phyloP scores from a whole-genome alignment of 2,888 invertebrate genomes.

The Oligia latruncula region DNA sequence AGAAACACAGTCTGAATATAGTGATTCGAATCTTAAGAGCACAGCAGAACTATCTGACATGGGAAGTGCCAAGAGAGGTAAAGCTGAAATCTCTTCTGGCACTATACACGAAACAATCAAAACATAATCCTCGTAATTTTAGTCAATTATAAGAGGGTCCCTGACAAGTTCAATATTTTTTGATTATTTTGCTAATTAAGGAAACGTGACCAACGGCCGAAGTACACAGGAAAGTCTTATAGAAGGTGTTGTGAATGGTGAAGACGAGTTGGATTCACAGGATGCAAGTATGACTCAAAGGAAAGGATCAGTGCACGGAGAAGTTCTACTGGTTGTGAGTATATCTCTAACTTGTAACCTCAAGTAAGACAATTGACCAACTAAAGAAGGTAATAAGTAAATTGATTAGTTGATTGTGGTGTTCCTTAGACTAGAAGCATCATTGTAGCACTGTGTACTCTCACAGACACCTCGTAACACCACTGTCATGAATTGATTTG shows the following conservation, averaged over 20 bases:
- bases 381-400: conserved; percentile 84
- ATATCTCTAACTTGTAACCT: conserved; percentile 76
- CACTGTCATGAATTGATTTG: conserved; percentile 86
- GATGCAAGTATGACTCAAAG: conserved; percentile 86
- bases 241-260: conserved; percentile 87
- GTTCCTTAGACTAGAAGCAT: conserved; percentile 86
- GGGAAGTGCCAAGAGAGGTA: conserved; percentile 86
- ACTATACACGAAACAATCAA: conserved; percentile 84
- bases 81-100: conserved; percentile 85
- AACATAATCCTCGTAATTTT: conserved; percentile 79
- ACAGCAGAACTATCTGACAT: conserved; percentile 82
- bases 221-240: conserved; percentile 87
- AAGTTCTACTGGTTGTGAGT: conserved; percentile 87
- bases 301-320: conserved; percentile 82
- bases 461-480: conserved; percentile 86
- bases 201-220: conserved; percentile 85
- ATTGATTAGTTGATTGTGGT: conserved; percentile 85
- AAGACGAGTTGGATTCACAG: conserved; percentile 87
- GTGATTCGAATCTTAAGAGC: conserved; percentile 82
- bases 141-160: conserved; percentile 85
- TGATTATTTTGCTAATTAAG: conserved; percentile 90
- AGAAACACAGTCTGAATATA: conserved; percentile 84
- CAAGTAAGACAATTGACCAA: conserved; percentile 78
- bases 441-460: conserved; percentile 85
- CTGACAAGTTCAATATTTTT: conserved; percentile 88